Evolutionary conservation across 2,888 invertebrate species (phyloP).

Genomic region (Parnassius smintheus): DNA sequence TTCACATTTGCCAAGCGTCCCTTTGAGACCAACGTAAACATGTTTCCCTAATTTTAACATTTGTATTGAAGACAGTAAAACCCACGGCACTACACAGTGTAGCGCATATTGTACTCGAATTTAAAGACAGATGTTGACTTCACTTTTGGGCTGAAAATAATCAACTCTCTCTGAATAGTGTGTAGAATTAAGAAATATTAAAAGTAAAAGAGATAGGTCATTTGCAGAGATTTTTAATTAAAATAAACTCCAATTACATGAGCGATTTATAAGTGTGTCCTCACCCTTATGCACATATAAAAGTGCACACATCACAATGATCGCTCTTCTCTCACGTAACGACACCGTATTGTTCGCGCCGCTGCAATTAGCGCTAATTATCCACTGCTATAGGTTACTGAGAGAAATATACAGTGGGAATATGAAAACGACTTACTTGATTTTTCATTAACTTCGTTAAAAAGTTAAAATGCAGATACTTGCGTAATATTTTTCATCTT

Average conservation of each 20-base stretch:
- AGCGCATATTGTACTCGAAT: too few relatives aligned
- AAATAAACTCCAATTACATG: neutral
- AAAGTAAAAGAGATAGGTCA: neutral
- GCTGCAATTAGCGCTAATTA: slow-evolving; percentile 17
- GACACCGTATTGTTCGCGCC: slow-evolving; percentile 13
- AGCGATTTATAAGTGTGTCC: slow-evolving; percentile 14
- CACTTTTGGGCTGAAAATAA: neutral
- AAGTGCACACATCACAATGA: slow-evolving; percentile 19
- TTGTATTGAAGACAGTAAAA: too few relatives aligned
- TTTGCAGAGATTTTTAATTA: neutral
- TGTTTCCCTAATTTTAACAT: too few relatives aligned
- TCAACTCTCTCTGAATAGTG: neutral
- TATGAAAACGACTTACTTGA: neutral
- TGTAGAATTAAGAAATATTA: neutral
- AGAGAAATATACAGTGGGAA: neutral
- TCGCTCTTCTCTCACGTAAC: slow-evolving; percentile 18
- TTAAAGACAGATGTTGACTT: neutral
- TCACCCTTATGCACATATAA: slow-evolving; percentile 9
- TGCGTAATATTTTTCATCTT: too few relatives aligned
- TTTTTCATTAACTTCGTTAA: too few relatives aligned
- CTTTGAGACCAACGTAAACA: too few relatives aligned
- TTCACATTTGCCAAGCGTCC: too few relatives aligned
- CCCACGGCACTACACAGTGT: too few relatives aligned
- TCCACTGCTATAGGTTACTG: slow-evolving; percentile 3
- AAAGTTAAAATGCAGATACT: too few relatives aligned